phyloP scores from a whole-genome alignment of 2,797 vertebrate genomes.

The Platalea minor region DNA sequence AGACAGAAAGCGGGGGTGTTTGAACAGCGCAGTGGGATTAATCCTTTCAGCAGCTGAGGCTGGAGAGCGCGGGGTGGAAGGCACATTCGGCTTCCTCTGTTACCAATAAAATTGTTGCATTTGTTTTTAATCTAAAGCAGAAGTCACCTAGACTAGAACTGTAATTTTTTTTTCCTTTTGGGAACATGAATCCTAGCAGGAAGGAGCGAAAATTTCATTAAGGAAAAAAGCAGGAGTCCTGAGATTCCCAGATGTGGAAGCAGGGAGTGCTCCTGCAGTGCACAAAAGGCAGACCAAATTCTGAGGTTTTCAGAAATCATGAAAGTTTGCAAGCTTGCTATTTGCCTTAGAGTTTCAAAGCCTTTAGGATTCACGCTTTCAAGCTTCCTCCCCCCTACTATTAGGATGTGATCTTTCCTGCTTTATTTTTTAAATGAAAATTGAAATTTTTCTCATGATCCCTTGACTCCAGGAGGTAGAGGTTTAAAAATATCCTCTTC shows the following conservation, averaged over 20 bases:
- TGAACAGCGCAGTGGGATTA: neutral
- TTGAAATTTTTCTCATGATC: neutral
- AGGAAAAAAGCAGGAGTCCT: neutral
- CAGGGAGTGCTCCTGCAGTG: neutral
- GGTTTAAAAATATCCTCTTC: neutral
- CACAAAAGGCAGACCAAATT: neutral
- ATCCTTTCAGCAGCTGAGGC: neutral
- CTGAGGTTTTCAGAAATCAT: neutral
- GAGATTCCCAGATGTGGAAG: neutral
- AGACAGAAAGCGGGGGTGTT: neutral
- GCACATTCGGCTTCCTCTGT: neutral
- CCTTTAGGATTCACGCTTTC: neutral
- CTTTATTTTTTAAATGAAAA: neutral
- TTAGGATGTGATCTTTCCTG: neutral
- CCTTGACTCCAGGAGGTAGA: neutral
- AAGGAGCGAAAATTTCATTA: slow-evolving; percentile 36
- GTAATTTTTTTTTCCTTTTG: neutral
- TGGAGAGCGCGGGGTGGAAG: neutral
- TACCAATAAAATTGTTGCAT: neutral
- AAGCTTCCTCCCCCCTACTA: neutral
- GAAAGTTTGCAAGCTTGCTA: neutral
- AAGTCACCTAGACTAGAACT: neutral
- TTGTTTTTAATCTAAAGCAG: neutral
- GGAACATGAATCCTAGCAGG: neutral
- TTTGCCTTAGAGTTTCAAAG: neutral